A percentile compares a stretch with the other conserved stretches of the same genome.
These are phyloP conservation scores for Toxostoma redivivum DNA, from an alignment of 2,113 vertebrate genomes.

Conservation along the genomic window DNA sequence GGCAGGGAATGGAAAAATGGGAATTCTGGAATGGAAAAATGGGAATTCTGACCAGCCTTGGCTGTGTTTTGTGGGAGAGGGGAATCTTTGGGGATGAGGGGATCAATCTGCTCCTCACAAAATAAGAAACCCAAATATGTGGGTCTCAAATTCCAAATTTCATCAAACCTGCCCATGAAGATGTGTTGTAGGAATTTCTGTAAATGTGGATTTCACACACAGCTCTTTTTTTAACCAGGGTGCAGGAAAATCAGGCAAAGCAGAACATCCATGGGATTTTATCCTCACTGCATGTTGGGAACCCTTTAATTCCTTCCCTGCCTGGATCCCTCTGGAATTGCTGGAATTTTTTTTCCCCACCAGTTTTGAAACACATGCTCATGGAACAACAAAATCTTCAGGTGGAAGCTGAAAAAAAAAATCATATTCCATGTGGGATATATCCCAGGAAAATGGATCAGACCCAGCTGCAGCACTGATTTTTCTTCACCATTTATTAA, in stretches of 20 bases:
- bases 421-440: not conserved
- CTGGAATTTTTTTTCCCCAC: not conserved
- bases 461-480: not conserved
- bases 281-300: not conserved
- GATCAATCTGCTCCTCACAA: not conserved
- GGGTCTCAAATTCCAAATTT: not conserved
- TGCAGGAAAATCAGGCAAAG: not conserved
- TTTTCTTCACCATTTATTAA: not conserved
- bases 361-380: not conserved
- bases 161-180: not conserved
- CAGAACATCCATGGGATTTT: not conserved
- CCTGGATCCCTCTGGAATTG: not conserved
- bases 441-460: not conserved
- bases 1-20: not conserved
- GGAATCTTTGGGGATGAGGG: not conserved
- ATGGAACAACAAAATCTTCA: not conserved
- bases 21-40: not conserved
- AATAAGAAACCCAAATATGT: not conserved
- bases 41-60: not conserved
- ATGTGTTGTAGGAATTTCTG: not conserved
- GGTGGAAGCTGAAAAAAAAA: not conserved
- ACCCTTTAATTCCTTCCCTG: not conserved
- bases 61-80: not conserved
- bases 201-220: not conserved
- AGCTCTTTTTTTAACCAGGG: not conserved